Base-by-base conservation (phyloP, 1,140 invertebrate genomes). In the Drosophila biarmipes region DNA sequence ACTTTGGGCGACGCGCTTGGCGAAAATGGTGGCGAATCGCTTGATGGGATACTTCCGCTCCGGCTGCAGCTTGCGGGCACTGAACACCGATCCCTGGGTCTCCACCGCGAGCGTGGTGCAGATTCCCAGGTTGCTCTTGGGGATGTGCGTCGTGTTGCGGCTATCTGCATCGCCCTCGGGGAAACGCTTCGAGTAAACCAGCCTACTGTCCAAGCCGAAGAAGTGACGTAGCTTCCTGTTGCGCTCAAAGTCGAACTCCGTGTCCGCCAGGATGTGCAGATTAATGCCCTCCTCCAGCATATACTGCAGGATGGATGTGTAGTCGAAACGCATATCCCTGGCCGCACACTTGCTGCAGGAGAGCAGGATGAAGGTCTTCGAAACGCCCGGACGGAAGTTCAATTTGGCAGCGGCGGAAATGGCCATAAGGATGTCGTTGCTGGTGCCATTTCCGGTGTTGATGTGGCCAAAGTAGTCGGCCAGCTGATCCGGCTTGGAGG, bases 261-360 rank as follows among this genome's bases (percentile, higher is more conserved):
- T 95, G 71, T 97, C 94, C 94, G 97, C 96, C 6, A 98, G 90
- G 31, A 98, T 95, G 87, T 98, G 97, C 1, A 98, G 92, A 0
- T 94, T 96, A 56, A 97, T 95, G 7, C 95, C 96, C 80, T 95
- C 95, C 90, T 98, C 96, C 45, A 96, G 93, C 55, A 97, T 91
- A 54, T 95, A 94, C 92, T 97, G 95, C 80, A 96, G 94, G 34
- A 98, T 93, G 21, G 95, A 95, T 0, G 95, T 94, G 81, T 97
- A 97, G 80, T 97, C 96, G 78, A 96, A 92, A 94, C 96, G 93
- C 94, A 96, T 95, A 63, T 94, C 94, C 34, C 93, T 91, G 3
- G 94, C 92, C 58, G 95, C 95, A 91, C 96, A 97, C 19, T 93
- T 93, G 0, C 95, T 95, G 91, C 97, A 98, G 1, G 97, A 96